Evolutionary conservation across 2,888 invertebrate genomes (phyloP), one percentile per base, ranked within the genome.

Genomic region (Amiota mariae): DNA sequence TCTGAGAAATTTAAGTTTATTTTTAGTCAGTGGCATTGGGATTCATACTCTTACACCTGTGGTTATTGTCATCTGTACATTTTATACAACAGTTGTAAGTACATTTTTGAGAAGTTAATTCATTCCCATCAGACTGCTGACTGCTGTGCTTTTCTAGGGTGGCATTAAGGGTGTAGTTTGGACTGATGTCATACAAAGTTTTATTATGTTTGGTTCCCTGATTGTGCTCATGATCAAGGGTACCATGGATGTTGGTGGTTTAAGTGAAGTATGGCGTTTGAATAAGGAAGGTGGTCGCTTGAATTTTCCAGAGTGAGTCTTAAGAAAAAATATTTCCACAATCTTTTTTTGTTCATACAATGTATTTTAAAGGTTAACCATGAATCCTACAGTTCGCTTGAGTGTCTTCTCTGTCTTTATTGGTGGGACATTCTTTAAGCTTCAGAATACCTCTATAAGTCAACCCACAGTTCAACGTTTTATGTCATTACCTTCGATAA

Each of bases 11-110:
- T 57, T 18, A 20, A 20, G 2, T 36, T 4, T 24, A 56, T 68
- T 79, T 75, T 3, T 54, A 85, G 89, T 89, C 24, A 87, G 86
- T 75, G 96, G 96, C 59, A 92, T 96, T 11, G 94, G 94, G 78
- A 92, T 96, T 15, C 96, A 96, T 88, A 91, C 94, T 20, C 93
- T 96, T 4, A 95, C 96, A 0, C 94, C 96, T 0, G 92, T 95
- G 47, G 95, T 96, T 4, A 96, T 96, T 87, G 90, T 94, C 24
- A 87, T 89, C 93, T 79, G 95, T 90, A 97, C 97, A 80, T 96
- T 97, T 90, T 98, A 98, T 90, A 97, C 97, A 0, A 95, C 96
- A 71, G 96, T 79, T 95, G 96, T 91, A 94, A 95, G 82, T 94
- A 15, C n/a, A n/a, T n/a, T n/a, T 59, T 13, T 57, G 57, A 8